Conservation (phyloP, 1,140 invertebrate genomes). For the Drosophila triauraria region DNA sequence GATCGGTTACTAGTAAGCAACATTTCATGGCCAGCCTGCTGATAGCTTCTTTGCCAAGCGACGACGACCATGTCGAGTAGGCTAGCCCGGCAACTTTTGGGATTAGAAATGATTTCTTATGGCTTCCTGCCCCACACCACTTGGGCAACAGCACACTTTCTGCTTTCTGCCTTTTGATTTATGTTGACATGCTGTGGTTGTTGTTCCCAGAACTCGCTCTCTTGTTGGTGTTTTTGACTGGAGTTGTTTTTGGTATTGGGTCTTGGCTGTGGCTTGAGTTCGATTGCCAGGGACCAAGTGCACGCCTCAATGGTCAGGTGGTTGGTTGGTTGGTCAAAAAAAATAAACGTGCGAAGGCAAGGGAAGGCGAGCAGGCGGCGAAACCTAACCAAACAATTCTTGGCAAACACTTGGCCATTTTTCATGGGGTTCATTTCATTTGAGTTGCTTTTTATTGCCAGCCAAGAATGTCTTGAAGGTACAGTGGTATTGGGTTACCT, state of each 20-base stretch:
- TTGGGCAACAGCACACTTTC: slow-evolving; percentile 38
- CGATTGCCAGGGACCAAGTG: slow-evolving; percentile 66
- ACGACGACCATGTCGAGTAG: slow-evolving; percentile 43
- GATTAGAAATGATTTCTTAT: slow-evolving; percentile 83
- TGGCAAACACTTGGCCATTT: slow-evolving; percentile 80
- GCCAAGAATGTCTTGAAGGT: slow-evolving; percentile 8
- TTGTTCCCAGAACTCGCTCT: slow-evolving; percentile 19
- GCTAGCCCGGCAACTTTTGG: slow-evolving; percentile 69
- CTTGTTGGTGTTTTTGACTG: slow-evolving; percentile 27
- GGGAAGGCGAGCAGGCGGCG: slow-evolving; percentile 8
- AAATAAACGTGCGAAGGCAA: slow-evolving; percentile 13
- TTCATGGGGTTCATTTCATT: slow-evolving; percentile 82
- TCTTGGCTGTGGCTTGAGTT: slow-evolving; percentile 48
- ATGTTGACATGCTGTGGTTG: slow-evolving; percentile 80
- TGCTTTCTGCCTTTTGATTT: slow-evolving; percentile 77
- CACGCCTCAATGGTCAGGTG: slow-evolving; percentile 82
- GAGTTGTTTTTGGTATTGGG: slow-evolving; percentile 37
- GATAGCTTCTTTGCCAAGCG: slow-evolving; percentile 56
- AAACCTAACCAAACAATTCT: slow-evolving; percentile 81
- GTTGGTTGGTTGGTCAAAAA: slow-evolving; percentile 52
- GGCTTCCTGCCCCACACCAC: slow-evolving; percentile 35
- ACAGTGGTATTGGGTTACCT: slow-evolving; percentile 31
- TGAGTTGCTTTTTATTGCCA: slow-evolving; percentile 78
- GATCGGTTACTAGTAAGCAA: slow-evolving; percentile 60
- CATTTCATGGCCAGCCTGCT: slow-evolving; percentile 61